Evolutionary conservation across 1,140 invertebrate genomes (phyloP), one percentile per base, ranked within the genome.

Genomic region (Aphelenchoides besseyi): DNA sequence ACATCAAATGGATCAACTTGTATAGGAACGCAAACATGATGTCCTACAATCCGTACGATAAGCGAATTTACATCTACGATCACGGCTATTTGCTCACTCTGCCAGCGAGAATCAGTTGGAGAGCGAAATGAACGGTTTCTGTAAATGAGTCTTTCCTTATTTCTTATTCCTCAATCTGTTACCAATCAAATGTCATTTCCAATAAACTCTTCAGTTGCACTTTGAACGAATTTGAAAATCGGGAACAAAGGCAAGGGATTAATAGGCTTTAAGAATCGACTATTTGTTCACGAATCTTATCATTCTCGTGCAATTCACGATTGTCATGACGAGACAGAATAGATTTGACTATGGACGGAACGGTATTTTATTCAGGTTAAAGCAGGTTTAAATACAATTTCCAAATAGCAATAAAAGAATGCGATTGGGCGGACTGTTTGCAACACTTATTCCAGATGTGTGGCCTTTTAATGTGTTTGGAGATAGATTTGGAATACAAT

Each of bases 21-120:
- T 86, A 85, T 70, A 54, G 75, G 23, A 76, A 83, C 57, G 83
- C 82, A 52, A 79, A 84, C 35, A 84, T 85, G 80, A 74, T 86
- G 18, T 73, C 79, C 12, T 86, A 85, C 68, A 85, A 86, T 72
- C 80, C 81, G 0, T 77, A 71, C 28, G 82, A 85, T 35, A 81
- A 82, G 54, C 70, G 82, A 33, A 84, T 86, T 18, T 86, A 86
- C 71, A 80, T 81, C 26, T 86, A 85, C 73, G 85, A 85, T 72
- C 76, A 79, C 35, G 85, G 85, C 0, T 85, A 85, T 62, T 73
- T 85, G 71, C 73, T 86, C 3, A 85, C 82, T 57, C 63, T 83
- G 30, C 82, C 82, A 23, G 79, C 81, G 3, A 70, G 78, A 52
- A 70, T 83, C 8, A 80, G 61, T 63, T 83, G 82, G 82, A 61